phyloP scores from a whole-genome alignment of 2,797 vertebrate genomes.

The Phataginus tetradactyla region DNA sequence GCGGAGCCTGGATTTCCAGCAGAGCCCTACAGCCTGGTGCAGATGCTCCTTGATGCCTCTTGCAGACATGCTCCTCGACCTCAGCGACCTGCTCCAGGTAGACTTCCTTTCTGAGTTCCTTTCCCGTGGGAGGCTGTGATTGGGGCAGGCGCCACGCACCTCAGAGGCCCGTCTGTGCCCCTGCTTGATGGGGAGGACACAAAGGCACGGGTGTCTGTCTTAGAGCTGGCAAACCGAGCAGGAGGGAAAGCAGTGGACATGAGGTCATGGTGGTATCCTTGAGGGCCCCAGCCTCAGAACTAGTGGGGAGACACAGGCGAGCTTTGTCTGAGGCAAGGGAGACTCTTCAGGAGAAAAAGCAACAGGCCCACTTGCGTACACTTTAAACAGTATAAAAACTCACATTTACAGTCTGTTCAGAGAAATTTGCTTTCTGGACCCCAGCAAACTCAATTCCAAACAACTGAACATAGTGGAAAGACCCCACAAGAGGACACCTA shows the following conservation, averaged over 20 bases:
- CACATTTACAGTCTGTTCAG: accelerated
- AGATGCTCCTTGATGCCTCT: constrained; percentile 85
- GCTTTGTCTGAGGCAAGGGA: neutral
- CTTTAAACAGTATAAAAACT: neutral
- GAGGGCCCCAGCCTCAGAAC: neutral
- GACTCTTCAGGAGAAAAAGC: neutral
- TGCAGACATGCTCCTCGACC: constrained; percentile 98
- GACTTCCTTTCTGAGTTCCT: no score
- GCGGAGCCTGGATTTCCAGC: neutral
- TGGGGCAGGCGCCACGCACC: neutral
- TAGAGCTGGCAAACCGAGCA: neutral
- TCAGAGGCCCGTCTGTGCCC: neutral
- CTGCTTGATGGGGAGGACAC: accelerated
- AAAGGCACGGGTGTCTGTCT: neutral
- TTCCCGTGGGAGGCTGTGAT: neutral
- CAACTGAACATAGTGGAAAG: neutral
- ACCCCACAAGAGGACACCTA: accelerated
- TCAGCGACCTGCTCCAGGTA: constrained; percentile 98
- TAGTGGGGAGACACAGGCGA: neutral
- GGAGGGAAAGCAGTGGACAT: no score
- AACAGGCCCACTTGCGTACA: accelerated
- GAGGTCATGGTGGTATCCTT: neutral
- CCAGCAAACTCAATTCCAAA: neutral
- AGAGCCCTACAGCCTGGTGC: neutral
- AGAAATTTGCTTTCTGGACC: neutral